Base-by-base conservation (phyloP, 2,113 vertebrate genomes). In the Rhinoderma darwinii region DNA sequence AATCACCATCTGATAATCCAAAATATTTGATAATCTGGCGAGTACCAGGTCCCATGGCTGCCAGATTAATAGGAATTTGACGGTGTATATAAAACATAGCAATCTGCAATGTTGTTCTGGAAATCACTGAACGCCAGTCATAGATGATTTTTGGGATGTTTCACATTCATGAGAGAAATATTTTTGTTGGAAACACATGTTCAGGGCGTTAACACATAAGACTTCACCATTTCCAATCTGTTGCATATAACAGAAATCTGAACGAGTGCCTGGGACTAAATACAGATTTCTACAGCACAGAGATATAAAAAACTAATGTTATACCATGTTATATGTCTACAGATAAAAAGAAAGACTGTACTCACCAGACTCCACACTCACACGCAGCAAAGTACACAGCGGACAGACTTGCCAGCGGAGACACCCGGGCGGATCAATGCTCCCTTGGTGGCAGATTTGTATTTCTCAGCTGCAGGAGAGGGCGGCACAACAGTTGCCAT, bases 191-290 rank as follows among this genome's bases (percentile, higher is more conserved):
- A 51, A 47, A 70, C 63, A 72, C 43, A 86, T 80, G 76, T 56
- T 86, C 63, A 86, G 84, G 84, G 84, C 84, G 79, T 88, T 75
- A 59, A 47, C 79, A 75, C 79, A 79, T 25, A 54, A 39, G 32
- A 73, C 66, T 68, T 68, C 39, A 70, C 39, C n/a, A 79, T 86
- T 86, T 79, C 75, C 84, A 86, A 78, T 35, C 59, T 79, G 56
- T 43, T 77, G 27, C 30, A 17, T 44, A 8, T n/a, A 76, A n/a
- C 39, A 86, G 30, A 51, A 86, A 78, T 41, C 41, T 44, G 59
- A 63, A 35, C 12, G 12, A 25, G 37, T 54, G 27, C 39, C 20
- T 63, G 47, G 61, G 18, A 79, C 11, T 3, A 25, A n/a, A 51
- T 9, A n/a, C 32, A 54, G 81, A 83, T 37, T 12, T 72, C 63